Percentiles rank a stretch among this genome's conserved stretches.
phyloP scores from a whole-genome alignment of 2,113 vertebrate genomes.

The Erinaceus europaeus region DNA sequence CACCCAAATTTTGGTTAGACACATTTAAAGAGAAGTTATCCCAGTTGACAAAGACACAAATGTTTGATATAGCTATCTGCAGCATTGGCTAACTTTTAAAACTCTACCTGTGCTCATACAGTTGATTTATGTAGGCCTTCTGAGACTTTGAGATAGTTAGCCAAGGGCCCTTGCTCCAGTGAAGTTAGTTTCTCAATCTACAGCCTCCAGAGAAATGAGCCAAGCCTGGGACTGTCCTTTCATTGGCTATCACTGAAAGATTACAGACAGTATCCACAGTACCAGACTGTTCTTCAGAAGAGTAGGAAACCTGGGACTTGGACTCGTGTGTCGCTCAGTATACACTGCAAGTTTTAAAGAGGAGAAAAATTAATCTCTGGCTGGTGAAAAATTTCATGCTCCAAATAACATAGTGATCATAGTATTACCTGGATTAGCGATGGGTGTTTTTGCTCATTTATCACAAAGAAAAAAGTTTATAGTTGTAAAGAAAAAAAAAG shows the following conservation, averaged over 20 bases:
- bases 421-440: constrained; percentile 4
- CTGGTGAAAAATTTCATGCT: constrained; percentile 25
- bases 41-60: constrained; percentile 1
- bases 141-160: constrained; percentile 8
- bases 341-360: constrained; percentile 45
- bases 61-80: constrained; percentile 26
- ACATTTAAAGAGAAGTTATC: constrained; percentile 12
- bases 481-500: constrained; percentile 14
- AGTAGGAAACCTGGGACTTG: background rate
- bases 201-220: constrained; percentile 38
- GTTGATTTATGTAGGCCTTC: background rate
- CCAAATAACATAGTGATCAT: background rate
- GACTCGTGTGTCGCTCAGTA: background rate
- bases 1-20: background rate
- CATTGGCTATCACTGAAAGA: constrained; percentile 36
- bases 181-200: background rate
- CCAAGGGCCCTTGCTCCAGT: constrained; percentile 1
- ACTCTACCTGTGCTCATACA: constrained; percentile 18
- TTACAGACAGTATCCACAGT: constrained; percentile 13
- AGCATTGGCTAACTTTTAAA: background rate
- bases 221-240: constrained; percentile 1
- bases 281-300: constrained; percentile 16
- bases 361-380: constrained; percentile 43
- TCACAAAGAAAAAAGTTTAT: constrained; percentile 43
- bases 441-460: background rate